Evolutionary conservation across 2,797 vertebrate genomes (phyloP).

Genomic region (Pseudochromis fuscus): DNA sequence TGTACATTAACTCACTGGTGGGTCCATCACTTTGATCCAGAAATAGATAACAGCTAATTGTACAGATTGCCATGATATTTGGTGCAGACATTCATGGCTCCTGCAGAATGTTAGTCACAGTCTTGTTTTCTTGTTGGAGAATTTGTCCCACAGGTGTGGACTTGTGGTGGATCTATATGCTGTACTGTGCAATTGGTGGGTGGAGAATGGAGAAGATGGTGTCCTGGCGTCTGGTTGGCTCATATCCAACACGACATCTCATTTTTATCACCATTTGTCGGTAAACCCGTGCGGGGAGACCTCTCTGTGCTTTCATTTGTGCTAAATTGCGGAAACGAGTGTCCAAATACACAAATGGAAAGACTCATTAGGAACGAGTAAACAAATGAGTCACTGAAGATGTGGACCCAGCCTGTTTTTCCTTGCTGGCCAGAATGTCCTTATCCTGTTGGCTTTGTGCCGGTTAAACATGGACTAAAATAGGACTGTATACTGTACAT

Average conservation of each 20-base stretch:
- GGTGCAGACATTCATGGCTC: no score
- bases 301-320: conserved; percentile 49
- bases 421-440: not conserved
- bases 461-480: conserved; percentile 16
- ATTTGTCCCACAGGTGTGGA: conserved; percentile 22
- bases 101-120: not conserved
- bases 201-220: conserved; percentile 54
- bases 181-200: conserved; percentile 23
- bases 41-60: not conserved
- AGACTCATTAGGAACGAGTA: conserved; percentile 54
- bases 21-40: not conserved
- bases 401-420: conserved; percentile 20
- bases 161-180: conserved; percentile 28
- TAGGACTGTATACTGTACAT: conserved; percentile 15
- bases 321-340: conserved; percentile 63
- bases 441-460: conserved; percentile 13
- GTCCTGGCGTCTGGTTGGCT: conserved; percentile 61
- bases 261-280: conserved; percentile 61
- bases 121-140: not conserved
- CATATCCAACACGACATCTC: conserved; percentile 62
- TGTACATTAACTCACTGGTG: not conserved
- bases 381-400: conserved; percentile 52
- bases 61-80: not conserved
- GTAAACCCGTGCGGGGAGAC: conserved; percentile 33
- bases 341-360: conserved; percentile 55